phyloP scores from a whole-genome alignment of 2,797 vertebrate species.

The Euphonia xanthogaster region DNA sequence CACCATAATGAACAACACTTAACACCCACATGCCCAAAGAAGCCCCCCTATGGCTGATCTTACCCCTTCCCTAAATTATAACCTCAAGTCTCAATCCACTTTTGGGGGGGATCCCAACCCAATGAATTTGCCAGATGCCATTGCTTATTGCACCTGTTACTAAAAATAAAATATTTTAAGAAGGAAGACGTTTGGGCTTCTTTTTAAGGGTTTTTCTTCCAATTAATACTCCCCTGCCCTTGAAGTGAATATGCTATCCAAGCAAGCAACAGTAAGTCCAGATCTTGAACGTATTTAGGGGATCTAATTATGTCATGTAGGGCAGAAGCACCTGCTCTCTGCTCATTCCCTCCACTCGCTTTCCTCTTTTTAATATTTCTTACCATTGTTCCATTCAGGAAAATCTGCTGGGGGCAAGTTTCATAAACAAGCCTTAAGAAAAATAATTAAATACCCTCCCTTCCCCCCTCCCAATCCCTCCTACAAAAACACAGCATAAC shows the following conservation, averaged over 20 bases:
- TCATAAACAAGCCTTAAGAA: constrained; percentile 58
- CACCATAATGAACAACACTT: constrained; percentile 67
- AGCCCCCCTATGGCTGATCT: constrained; percentile 8
- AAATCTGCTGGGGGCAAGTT: constrained; percentile 28
- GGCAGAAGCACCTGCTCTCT: constrained; percentile 70
- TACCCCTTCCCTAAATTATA: constrained; percentile 9
- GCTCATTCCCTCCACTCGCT: constrained; percentile 43
- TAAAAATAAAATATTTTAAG: neutral
- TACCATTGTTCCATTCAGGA: constrained; percentile 68
- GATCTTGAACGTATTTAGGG: constrained; percentile 49
- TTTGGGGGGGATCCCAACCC: neutral
- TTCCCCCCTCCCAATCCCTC: constrained; percentile 13
- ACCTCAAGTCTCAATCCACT: constrained; percentile 11
- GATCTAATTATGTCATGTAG: constrained; percentile 71
- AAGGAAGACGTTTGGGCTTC: neutral
- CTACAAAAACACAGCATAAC: constrained; percentile 53
- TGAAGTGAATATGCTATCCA: constrained; percentile 57
- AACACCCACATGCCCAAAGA: constrained; percentile 58
- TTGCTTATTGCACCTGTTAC: constrained; percentile 10
- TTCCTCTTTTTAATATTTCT: constrained; percentile 66
- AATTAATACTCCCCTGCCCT: constrained; percentile 55
- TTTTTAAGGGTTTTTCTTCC: constrained; percentile 17
- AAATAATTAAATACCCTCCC: constrained; percentile 55
- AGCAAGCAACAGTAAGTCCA: constrained; percentile 64
- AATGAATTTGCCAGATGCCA: constrained; percentile 1